A percentile compares a stretch with the other conserved stretches of the same genome.
Conservation (phyloP, 2,113 vertebrate genomes). For the Oreotrochilus melanogaster region DNA sequence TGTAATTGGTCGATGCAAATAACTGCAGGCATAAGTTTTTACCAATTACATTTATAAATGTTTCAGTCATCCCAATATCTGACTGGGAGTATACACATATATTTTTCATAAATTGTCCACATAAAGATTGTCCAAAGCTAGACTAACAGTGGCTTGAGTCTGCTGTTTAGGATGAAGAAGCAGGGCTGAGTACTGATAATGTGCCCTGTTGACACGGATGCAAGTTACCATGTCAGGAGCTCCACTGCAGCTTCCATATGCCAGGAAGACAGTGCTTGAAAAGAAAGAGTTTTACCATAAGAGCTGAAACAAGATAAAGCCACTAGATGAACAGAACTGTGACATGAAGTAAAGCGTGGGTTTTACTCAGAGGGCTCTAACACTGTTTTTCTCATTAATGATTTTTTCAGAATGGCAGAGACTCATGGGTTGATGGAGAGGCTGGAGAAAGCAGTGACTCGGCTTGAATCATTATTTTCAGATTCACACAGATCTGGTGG, state of each 20-base stretch:
- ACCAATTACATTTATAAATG: background rate
- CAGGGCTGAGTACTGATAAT: background rate
- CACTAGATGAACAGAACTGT: background rate
- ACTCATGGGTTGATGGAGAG: slow-evolving; percentile 89
- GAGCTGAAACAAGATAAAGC: background rate
- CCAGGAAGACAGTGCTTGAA: background rate
- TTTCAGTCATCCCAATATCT: background rate
- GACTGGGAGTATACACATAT: background rate
- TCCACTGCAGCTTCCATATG: background rate
- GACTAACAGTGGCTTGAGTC: background rate
- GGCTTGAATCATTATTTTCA: slow-evolving; percentile 86
- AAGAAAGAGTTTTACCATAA: background rate
- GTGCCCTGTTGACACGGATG: background rate
- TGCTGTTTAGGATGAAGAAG: background rate
- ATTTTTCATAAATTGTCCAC: background rate
- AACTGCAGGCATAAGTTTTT: background rate
- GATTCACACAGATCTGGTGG: slow-evolving; percentile 68
- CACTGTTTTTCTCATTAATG: background rate
- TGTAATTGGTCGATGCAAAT: background rate
- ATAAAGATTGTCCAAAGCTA: background rate
- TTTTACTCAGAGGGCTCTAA: background rate
- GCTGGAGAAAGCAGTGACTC: slow-evolving; percentile 89
- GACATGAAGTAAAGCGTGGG: background rate
- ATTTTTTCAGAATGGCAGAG: slow-evolving; percentile 80
- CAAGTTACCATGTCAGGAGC: background rate